Conservation (phyloP, 2,113 vertebrate species). For the Lepisosteus oculatus region DNA sequence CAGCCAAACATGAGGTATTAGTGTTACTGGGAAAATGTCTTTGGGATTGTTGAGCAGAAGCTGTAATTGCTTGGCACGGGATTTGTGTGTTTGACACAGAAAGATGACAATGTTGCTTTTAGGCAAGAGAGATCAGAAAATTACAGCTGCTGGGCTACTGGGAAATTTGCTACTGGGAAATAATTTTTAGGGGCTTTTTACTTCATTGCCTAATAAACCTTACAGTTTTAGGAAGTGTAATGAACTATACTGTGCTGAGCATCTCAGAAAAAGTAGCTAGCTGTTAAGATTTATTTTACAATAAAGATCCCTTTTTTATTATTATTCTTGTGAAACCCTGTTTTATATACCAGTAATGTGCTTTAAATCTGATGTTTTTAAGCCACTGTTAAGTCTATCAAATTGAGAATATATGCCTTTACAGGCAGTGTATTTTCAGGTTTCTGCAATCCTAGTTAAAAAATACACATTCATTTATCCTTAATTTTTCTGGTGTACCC, state of each 20-base stretch:
- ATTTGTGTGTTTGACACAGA: conserved; percentile 58
- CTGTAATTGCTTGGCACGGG: conserved; percentile 54
- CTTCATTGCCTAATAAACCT: background rate
- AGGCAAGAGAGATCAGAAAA: conserved; percentile 52
- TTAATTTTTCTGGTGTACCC: conserved; percentile 27
- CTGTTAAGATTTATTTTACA: no score
- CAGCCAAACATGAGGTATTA: conserved; percentile 31
- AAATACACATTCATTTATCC: conserved; percentile 30
- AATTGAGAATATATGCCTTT: no score
- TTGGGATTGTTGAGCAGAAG: conserved; percentile 31
- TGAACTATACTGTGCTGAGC: no score
- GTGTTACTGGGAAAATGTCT: conserved; percentile 28
- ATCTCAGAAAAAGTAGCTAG: no score
- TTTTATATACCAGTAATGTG: no score
- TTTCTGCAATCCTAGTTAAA: background rate
- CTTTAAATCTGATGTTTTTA: no score
- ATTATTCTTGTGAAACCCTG: no score
- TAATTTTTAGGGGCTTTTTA: background rate
- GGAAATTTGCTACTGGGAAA: conserved; percentile 1
- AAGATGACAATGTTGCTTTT: conserved; percentile 54
- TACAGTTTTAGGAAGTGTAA: no score
- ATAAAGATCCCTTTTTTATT: no score
- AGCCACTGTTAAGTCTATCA: no score
- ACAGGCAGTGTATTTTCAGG: no score
- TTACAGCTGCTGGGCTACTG: conserved; percentile 43